Evolutionary conservation across 2,113 vertebrate species (phyloP), one percentile per base, ranked within the genome.

Genomic region (Pseudolaguvia tuberculata): DNA sequence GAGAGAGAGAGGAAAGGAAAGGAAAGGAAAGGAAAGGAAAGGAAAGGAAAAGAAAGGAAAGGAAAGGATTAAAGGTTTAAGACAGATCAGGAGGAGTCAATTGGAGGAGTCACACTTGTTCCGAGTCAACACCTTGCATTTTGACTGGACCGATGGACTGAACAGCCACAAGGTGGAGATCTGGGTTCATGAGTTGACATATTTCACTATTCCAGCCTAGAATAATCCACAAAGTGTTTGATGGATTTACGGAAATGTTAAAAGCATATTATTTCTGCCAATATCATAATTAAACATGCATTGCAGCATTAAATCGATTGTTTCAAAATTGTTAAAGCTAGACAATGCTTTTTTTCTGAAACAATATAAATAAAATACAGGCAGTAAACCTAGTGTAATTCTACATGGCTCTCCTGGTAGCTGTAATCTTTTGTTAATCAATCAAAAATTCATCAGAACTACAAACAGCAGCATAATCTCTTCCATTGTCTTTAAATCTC

Each of bases 131-230:
- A 1, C 17, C 29, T 14, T 29, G 35, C 13, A 47, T 51, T 59
- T 55, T 48, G 4, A 17, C 9, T 72, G 55, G 21, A 17, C 27
- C 57, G 45, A 65, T 72, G 55, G 21, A 17, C 27, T 51, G 45
- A 65, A 77, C 71, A 55, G 48, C 79, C 79, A 81, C 79, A 78
- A 81, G 76, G 68, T 78, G 79, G 79, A 78, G 79, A 71, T 78
- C 50, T 81, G 61, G 5, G 12, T 75, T 71, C 71, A 78, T 78
- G 45, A 59, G 67, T 23, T 61, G 13, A 5, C 14, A 53, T 66
- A 31, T 27, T 10, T 51, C 6, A 47, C 51, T 25, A 45, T 23
- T 11, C 5, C 2, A 13, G 14, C 58, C 25, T 23, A 27, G 20
- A 39, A 25, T 42, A 39, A 47, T 42, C 18, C 20, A 23, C 15